Base-by-base conservation (phyloP, 2,113 vertebrate genomes). In the Nannobrachium achirus region DNA sequence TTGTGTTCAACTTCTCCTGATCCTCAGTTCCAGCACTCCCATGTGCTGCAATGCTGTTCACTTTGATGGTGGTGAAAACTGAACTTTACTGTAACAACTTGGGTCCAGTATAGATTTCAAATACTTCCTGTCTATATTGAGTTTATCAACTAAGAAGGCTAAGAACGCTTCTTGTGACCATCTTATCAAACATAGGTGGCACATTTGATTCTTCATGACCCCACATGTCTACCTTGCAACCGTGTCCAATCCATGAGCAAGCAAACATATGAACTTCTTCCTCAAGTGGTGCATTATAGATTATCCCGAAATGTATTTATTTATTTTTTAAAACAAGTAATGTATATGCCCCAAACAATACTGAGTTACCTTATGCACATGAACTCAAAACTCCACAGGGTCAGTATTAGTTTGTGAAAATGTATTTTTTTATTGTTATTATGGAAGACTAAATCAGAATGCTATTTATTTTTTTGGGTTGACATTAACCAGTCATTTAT, bases 351-450 rank as follows among this genome's bases (percentile, higher is more conserved):
- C 58, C 46, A 3, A 18, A 71, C 66, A 66, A 56, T 44, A 38
- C 49, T 15, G 45, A 48, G 19, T 39, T 44, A 46, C 64, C 40
- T 71, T 48, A 66, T 59, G 56, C 71, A 78, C 57, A 65, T 44
- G 41, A 75, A 50, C 2, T 45, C 19, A 19, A 56, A 15, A 16
- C 25, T 64, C 64, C 66, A 46, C 39, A 45, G 19, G 41, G 25
- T 15, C 18, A 68, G 33, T 63, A 72, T 58, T 78, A 0, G 51
- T 53, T 50, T 88, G 78, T 84, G 86, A 72, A 88, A 76, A 76
- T 81, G 75, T 85, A 64, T 73, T 83, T 85, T 84, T 67, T 56
- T 63, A 66, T 38, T n/a, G n/a, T n/a, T n/a, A 33, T 33, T 33
- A 33, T 33, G 25, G 6, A 33, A 33, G 25, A 33, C 25, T 33